Evolutionary conservation across 1,140 invertebrate genomes (phyloP).

Genomic region (Ptiloglossa arizonensis): DNA sequence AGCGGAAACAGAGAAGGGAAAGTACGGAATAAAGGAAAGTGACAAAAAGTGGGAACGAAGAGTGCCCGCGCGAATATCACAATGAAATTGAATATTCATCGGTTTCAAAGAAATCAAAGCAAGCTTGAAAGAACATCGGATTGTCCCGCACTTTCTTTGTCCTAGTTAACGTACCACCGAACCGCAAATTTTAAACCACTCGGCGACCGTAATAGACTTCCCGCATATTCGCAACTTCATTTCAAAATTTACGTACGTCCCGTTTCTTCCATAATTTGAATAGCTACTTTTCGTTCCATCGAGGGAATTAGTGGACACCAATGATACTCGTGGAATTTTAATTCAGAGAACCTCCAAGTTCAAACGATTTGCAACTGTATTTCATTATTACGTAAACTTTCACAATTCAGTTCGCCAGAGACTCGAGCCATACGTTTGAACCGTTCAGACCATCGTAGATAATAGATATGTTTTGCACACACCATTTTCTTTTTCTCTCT

Average conservation of each 20-base stretch:
- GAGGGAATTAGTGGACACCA: not conserved
- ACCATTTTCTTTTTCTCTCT: too few relatives aligned
- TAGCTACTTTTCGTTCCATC: not conserved
- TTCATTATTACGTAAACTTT: too few relatives aligned
- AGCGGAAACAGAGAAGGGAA: not conserved
- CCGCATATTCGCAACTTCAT: slow-evolving; percentile 5
- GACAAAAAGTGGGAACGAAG: not conserved
- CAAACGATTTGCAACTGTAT: too few relatives aligned
- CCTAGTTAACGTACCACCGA: not conserved
- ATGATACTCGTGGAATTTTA: not conserved
- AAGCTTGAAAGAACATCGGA: slow-evolving; percentile 24
- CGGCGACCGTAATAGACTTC: not conserved
- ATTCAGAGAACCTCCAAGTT: not conserved
- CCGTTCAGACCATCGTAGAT: too few relatives aligned
- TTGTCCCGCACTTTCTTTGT: slow-evolving; percentile 17
- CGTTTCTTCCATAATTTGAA: slow-evolving; percentile 9
- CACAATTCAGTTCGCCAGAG: too few relatives aligned
- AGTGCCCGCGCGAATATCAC: slow-evolving; percentile 5
- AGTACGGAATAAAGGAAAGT: not conserved
- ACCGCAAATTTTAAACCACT: slow-evolving; percentile 14
- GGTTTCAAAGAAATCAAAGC: slow-evolving; percentile 44
- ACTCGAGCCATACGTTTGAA: too few relatives aligned
- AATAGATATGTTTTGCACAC: too few relatives aligned
- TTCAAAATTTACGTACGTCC: not conserved
- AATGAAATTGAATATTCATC: slow-evolving; percentile 43